A percentile compares a stretch with the other conserved stretches of the same genome.
These are phyloP conservation scores for Chrysaora quinquecirrha DNA, from an alignment of 30 jellyfish, hydroid and myxozoan genomes.

Conservation along the genomic window DNA sequence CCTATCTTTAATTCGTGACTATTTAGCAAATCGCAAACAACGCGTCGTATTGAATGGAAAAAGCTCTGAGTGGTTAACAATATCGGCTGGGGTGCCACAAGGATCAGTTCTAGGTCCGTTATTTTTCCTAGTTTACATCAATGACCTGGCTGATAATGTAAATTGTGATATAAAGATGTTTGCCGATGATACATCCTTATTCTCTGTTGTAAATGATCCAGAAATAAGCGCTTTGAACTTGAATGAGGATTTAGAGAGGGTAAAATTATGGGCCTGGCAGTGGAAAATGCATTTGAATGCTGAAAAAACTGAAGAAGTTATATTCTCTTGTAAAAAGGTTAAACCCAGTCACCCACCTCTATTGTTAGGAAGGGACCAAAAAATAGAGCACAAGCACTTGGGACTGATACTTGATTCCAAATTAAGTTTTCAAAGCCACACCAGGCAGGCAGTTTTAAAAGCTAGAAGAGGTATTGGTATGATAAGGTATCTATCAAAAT, in stretches of 20 bases:
- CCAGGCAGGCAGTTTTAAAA: constrained; percentile 17
- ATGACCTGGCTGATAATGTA: constrained; percentile 46
- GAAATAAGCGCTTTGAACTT: not conserved
- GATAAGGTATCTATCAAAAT: too few relatives aligned
- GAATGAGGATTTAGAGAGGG: constrained; percentile 1
- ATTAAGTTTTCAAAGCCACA: constrained; percentile 20
- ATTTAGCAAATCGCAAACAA: constrained; percentile 22
- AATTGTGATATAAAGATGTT: constrained; percentile 51
- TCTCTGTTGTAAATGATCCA: constrained; percentile 48
- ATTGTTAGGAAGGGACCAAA: not conserved
- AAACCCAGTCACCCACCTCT: constrained; percentile 1
- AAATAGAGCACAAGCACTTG: constrained; percentile 13
- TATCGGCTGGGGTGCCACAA: constrained; percentile 77
- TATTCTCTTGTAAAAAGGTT: not conserved
- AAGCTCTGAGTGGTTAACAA: constrained; percentile 51
- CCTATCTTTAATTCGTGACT: constrained; percentile 29
- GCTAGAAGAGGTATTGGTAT: too few relatives aligned
- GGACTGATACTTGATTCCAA: constrained; percentile 26
- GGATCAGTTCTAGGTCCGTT: too few relatives aligned
- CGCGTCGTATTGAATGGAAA: constrained; percentile 51
- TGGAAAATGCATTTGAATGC: too few relatives aligned
- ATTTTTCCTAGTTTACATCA: too few relatives aligned
- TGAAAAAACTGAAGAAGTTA: too few relatives aligned
- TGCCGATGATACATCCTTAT: too few relatives aligned
- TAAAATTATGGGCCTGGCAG: too few relatives aligned